Evolutionary conservation across 2,113 vertebrate genomes (phyloP), one percentile per base, ranked within the genome.

Genomic region (Cebidichthys violaceus): DNA sequence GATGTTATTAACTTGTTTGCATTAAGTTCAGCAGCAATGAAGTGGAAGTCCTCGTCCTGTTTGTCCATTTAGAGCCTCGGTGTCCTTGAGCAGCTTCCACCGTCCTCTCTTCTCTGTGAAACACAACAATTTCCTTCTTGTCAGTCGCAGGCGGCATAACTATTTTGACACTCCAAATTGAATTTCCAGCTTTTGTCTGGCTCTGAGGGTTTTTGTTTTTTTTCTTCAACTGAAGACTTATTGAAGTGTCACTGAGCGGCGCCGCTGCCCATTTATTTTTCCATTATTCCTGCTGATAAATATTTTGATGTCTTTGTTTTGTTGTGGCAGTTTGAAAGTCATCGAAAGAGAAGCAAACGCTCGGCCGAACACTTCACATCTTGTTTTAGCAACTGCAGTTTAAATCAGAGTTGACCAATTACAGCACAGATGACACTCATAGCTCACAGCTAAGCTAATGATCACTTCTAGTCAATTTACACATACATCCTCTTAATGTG

Each of bases 281-380:
- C 83, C 70, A 85, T 87, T 87, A 69, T 72, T 86, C 35, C 47
- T 20, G 31, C 43, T 87, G 67, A 90, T 85, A 75, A 83, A 90
- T 71, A 81, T 79, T 84, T 82, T 24, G 59, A 78, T 68, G 65
- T 79, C 50, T 70, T 15, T 66, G 43, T 86, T 85, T 77, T 78
- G 67, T 61, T 67, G 72, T 2, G 1, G 22, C 1, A 6, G 11
- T 29, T 57, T 77, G n/a, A 77, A 84, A 84, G 78, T 84, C 82
- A 71, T 33, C 37, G 8, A 37, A 31, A 54, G 15, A 29, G 15
- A 57, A 24, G 13, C 3, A 35, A 39, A 60, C 0, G 18, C 59
- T 37, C 6, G 8, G 0, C 6, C 0, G 9, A 31, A 1, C 15
- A 22, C 43, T 33, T 50, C n/a, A 54, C 24, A 4, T 24, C 27